phyloP scores from a whole-genome alignment of 2,888 invertebrate genomes.

The Sericinus montela region DNA sequence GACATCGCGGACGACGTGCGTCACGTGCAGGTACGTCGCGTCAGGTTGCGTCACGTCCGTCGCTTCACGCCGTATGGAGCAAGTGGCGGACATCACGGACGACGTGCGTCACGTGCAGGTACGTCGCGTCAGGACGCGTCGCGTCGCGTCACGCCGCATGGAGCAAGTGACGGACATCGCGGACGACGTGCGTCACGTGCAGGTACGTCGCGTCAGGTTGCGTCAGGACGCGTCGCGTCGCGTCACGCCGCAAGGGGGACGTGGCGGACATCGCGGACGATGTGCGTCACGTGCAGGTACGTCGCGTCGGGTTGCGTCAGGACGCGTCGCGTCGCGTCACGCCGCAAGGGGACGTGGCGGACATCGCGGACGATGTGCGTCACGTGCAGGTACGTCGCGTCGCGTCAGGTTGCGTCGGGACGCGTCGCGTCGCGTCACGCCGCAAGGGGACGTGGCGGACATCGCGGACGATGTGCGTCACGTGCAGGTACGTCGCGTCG shows the following conservation, averaged over 20 bases:
- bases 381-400: background rate
- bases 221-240: background rate
- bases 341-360: background rate
- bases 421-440: background rate
- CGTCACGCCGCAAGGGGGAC: background rate
- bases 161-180: conserved; percentile 40
- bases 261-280: too few relatives aligned
- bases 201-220: too few relatives aligned
- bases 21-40: too few relatives aligned
- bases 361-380: conserved; percentile 91
- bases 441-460: background rate
- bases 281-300: too few relatives aligned
- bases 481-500: background rate
- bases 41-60: background rate
- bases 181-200: conserved; percentile 98
- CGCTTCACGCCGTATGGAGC: background rate
- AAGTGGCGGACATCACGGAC: conserved; percentile 72
- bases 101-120: too few relatives aligned
- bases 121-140: too few relatives aligned
- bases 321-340: background rate
- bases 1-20: conserved; percentile 91
- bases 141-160: background rate
- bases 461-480: conserved; percentile 94
- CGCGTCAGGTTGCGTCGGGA: background rate
- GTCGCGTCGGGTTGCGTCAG: background rate